These are phyloP conservation scores for Xenopus petersii DNA, from an alignment of 2,797 vertebrate species.

Conservation along the genomic window DNA sequence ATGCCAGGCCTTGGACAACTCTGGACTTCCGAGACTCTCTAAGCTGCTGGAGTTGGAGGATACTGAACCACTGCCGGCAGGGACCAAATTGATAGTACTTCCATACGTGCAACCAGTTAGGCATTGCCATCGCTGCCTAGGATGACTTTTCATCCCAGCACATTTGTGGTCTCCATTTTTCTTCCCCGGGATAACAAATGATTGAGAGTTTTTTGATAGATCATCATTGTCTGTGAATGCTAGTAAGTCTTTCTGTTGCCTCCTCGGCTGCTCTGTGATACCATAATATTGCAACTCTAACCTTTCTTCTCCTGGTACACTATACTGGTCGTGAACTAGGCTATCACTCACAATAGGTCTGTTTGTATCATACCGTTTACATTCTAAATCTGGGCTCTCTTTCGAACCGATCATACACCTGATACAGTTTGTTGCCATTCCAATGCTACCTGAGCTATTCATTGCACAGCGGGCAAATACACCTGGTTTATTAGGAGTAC, in stretches of 20 bases:
- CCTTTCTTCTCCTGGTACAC: constrained; percentile 56
- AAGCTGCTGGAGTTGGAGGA: constrained; percentile 81
- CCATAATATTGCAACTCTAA: constrained; percentile 58
- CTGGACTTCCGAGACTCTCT: constrained; percentile 76
- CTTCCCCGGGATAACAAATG: constrained; percentile 57
- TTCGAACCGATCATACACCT: constrained; percentile 82
- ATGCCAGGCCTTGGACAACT: constrained; percentile 63
- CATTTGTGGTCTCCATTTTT: constrained; percentile 56
- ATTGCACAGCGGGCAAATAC: constrained; percentile 78
- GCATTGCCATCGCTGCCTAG: constrained; percentile 63
- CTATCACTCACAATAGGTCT: constrained; percentile 40
- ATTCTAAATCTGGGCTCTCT: constrained; percentile 77
- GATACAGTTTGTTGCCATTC: constrained; percentile 88
- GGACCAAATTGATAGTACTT: constrained; percentile 58
- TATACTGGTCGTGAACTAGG: constrained; percentile 47
- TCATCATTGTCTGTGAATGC: constrained; percentile 49
- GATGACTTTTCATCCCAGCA: constrained; percentile 58
- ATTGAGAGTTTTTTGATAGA: constrained; percentile 57
- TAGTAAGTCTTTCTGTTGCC: constrained; percentile 44
- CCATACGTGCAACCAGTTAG: constrained; percentile 64
- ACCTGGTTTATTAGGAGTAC: constrained; percentile 62
- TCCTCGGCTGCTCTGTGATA: constrained; percentile 55
- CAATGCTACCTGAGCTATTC: constrained; percentile 78
- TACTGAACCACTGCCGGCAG: constrained; percentile 62
- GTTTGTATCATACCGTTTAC: constrained; percentile 60